Conservation (phyloP, 2,797 vertebrate genomes). For the Falco naumanni region DNA sequence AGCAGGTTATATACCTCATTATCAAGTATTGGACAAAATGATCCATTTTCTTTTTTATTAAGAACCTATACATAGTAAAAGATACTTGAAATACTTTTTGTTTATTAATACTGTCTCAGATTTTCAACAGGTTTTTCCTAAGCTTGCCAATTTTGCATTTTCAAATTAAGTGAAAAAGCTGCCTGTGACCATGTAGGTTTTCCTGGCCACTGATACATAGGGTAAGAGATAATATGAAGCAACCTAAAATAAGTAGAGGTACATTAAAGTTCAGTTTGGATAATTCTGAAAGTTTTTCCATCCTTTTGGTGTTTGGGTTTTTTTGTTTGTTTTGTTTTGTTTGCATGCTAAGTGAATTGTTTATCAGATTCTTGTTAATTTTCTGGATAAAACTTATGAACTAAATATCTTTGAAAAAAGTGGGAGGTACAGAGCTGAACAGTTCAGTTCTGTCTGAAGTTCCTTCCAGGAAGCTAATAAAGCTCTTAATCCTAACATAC, state of each 20-base stretch:
- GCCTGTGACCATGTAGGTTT: not conserved
- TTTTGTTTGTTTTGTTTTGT: not conserved
- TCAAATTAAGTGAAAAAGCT: not conserved
- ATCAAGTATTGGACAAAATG: not conserved
- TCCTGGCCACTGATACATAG: not conserved
- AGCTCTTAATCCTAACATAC: constrained; percentile 30
- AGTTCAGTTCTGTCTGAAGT: not conserved
- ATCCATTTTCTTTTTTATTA: not conserved
- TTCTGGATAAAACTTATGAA: not conserved
- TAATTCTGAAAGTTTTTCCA: not conserved
- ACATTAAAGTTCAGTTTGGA: not conserved
- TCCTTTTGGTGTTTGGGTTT: not conserved
- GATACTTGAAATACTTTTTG: not conserved
- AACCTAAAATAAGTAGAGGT: not conserved
- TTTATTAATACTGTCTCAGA: not conserved
- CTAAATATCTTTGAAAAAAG: not conserved
- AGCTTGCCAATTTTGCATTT: not conserved
- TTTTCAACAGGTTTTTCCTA: not conserved
- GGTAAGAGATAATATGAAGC: not conserved
- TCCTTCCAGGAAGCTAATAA: not conserved
- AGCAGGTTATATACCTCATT: not conserved
- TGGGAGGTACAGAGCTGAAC: not conserved
- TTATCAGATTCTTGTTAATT: not conserved
- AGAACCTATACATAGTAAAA: not conserved
- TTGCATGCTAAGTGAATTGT: not conserved